Percentiles rank a stretch among this genome's conserved stretches.
Evolutionary conservation across 64 coral and sea anemone species (phyloP).

Genomic region (Montipora cactus): DNA sequence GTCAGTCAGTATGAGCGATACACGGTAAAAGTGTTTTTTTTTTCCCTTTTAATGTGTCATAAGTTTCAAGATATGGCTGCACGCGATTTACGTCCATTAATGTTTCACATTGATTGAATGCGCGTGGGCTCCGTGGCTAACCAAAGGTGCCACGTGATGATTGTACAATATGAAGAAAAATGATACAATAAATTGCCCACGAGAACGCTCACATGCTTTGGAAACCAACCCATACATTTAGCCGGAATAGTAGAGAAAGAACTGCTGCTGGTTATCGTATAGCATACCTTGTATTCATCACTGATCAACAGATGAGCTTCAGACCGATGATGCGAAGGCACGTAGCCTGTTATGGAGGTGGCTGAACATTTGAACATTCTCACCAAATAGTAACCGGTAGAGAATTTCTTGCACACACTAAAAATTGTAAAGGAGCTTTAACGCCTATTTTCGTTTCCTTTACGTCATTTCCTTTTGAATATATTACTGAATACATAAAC

Average conservation of each 20-base stretch:
- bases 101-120: background rate
- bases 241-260: too few species aligned
- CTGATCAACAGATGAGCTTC: background rate
- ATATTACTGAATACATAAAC: background rate
- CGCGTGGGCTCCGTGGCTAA: background rate
- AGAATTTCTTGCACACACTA: background rate
- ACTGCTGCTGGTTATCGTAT: too few species aligned
- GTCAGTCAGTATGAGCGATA: background rate
- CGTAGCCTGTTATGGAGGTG: background rate
- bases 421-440: background rate
- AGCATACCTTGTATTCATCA: too few species aligned
- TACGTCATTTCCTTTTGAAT: background rate
- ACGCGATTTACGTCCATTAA: background rate
- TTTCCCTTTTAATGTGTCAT: background rate
- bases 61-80: background rate
- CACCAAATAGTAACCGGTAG: background rate
- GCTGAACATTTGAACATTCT: background rate
- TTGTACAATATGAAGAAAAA: too few species aligned
- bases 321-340: background rate
- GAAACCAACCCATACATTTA: too few species aligned
- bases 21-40: too few species aligned
- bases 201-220: too few species aligned
- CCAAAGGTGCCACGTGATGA: background rate
- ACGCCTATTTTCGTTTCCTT: background rate
- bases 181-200: too few species aligned